Evolutionary conservation across 2,113 vertebrate species (phyloP), one percentile per base, ranked within the genome.

Genomic region (Odontophorus gujanensis): DNA sequence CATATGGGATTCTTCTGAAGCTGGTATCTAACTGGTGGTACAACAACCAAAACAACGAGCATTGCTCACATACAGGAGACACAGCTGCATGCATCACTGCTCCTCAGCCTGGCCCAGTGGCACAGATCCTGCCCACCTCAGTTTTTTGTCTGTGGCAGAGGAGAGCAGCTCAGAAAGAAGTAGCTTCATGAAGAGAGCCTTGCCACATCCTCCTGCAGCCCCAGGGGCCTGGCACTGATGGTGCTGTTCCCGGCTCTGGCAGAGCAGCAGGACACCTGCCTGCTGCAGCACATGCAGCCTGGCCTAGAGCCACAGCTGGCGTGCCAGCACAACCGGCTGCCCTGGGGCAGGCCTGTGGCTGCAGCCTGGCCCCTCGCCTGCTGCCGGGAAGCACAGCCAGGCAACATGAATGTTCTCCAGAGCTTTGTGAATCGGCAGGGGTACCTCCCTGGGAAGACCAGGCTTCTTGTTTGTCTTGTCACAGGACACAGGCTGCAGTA

Each of bases 21-120:
- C 47, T 69, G 50, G 47, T 86, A 87, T 90, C 90, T 77, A 28
- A 11, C 53, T 74, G 36, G 18, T 36, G 77, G 47, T 74, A 55
- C 83, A 95, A 88, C 90, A 74, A 73, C 92, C 87, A 58, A 3
- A 38, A 74, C 82, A 90, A 57, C 13, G 47, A 90, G 51, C 50
- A 50, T 50, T 13, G 50, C 42, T 88, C 51, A 85, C 76, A n/a
- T 87, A 88, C 94, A 90, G 87, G 25, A 62, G 65, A 51, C 14
- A 7, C 71, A 95, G 87, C 65, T 91, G 75, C 72, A 80, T 9
- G 59, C 66, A 18, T 62, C 78, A 61, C 73, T 28, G 34, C 40
- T 87, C 34, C 13, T 26, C 5, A 28, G 85, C 21, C 28, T 79
- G 25, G n/a, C 55, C 45, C 71, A 89, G 81, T 82, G 74, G 63